Base-by-base conservation (phyloP, 1,140 invertebrate genomes). In the Sycophila sp. region DNA sequence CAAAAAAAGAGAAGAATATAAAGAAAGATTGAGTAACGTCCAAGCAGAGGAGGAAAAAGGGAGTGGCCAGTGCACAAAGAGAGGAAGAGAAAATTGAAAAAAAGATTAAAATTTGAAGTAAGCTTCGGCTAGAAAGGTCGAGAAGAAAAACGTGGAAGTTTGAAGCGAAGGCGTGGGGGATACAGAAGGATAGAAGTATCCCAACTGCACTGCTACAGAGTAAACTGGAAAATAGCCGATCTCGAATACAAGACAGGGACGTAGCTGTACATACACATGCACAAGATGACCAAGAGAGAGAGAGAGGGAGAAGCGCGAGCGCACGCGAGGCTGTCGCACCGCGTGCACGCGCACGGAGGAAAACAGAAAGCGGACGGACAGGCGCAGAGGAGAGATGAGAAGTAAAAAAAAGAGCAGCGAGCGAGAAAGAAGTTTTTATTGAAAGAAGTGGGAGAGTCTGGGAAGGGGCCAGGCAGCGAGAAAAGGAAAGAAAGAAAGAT, bases 401-500 rank as follows among this genome's bases (percentile, higher is more conserved):
- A 45, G 32, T 45, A 69, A 62, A 62, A 55, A 49, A 63, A 55
- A 53, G 56, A 53, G 40, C 15, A 62, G 26, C n/a, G 42, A 45
- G 59, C 58, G 58, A 69, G 67, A 62, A 69, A 55, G 36, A 69
- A 69, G 58, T 30, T 69, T 69, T 69, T 69, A 69, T 69, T 63
- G 58, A 69, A 63, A 62, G 58, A 69, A 34, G 56, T n/a, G 15
- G 36, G 47, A 64, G 32, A 5, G 59, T 4, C n/a, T 17, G 17
- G 47, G 24, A 26, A 55, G 30, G 28, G 53, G 49, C 36, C 64
- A 22, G 40, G 38, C 49, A 69, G 30, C 4, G 58, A 65, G 42
- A 65, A 67, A 67, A 67, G 60, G 70, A 67, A 62, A 70, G 70
- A 67, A 62, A 70, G 51, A 66, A 73, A 73, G 58, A 62, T 62